A percentile compares a stretch with the other conserved stretches of the same genome.
Conservation (phyloP, 2,113 vertebrate species). For the Mellivora capensis region DNA sequence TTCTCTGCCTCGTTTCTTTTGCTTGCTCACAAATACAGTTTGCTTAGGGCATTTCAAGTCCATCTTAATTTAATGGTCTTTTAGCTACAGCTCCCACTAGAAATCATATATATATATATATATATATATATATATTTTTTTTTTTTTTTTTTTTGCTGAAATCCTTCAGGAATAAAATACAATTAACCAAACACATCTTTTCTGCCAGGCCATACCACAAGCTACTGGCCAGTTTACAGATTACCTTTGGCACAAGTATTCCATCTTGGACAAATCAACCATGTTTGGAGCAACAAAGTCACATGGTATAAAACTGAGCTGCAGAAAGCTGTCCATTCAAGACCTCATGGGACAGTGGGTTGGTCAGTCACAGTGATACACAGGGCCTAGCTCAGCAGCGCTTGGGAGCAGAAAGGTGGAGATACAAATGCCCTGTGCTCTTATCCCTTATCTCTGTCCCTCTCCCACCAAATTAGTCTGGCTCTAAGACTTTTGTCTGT, state of each 20-base stretch:
- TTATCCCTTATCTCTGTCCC: neutral
- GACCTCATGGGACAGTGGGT: neutral
- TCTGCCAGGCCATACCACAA: neutral
- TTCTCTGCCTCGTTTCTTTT: conserved; percentile 5
- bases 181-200: neutral
- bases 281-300: neutral
- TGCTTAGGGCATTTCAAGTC: neutral
- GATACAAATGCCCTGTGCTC: neutral
- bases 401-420: neutral
- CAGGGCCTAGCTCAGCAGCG: neutral
- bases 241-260: neutral
- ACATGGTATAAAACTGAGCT: neutral
- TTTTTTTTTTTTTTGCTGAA: too few species aligned
- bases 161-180: neutral
- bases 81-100: neutral
- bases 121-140: neutral
- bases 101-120: neutral
- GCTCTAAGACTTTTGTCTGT: neutral
- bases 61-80: neutral
- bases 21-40: neutral
- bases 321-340: neutral
- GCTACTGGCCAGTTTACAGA: neutral
- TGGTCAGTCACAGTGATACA: neutral
- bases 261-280: neutral
- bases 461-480: neutral